A percentile compares a stretch with the other conserved stretches of the same genome.
Evolutionary conservation across 2,113 vertebrate species (phyloP).

Genomic region (Megaceryle torquata): DNA sequence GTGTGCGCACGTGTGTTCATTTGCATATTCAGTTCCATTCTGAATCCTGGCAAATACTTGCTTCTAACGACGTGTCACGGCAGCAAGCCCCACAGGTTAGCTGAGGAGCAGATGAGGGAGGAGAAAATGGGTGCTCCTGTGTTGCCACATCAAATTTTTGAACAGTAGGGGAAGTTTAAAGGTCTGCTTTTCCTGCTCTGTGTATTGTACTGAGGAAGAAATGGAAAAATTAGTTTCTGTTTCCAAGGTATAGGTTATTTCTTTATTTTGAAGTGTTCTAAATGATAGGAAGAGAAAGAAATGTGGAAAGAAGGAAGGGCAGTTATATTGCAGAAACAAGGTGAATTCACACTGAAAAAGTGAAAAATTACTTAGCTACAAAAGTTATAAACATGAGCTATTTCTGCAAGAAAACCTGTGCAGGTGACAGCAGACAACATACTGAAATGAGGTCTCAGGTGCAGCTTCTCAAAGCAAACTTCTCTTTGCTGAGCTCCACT

Average conservation of each 20-base stretch:
- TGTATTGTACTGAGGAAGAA: not conserved
- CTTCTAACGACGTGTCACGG: not conserved
- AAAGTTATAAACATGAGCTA: not conserved
- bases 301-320: not conserved
- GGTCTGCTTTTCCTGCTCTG: not conserved
- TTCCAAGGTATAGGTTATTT: not conserved
- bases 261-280: not conserved
- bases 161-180: not conserved
- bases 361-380: not conserved
- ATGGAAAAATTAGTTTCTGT: not conserved
- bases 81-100: not conserved
- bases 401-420: not conserved
- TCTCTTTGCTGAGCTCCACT: not conserved
- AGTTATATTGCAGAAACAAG: not conserved
- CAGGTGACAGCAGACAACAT: not conserved
- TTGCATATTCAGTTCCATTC: not conserved
- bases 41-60: not conserved
- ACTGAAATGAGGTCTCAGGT: not conserved
- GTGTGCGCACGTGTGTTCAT: not conserved
- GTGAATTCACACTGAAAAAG: not conserved
- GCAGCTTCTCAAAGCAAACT: not conserved
- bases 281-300: no score
- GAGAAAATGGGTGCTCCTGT: not conserved
- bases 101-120: not conserved
- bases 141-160: not conserved